A percentile compares a stretch with the other conserved stretches of the same genome.
Conservation (phyloP, 2,113 vertebrate species). For the Melanostigma gelatinosum region DNA sequence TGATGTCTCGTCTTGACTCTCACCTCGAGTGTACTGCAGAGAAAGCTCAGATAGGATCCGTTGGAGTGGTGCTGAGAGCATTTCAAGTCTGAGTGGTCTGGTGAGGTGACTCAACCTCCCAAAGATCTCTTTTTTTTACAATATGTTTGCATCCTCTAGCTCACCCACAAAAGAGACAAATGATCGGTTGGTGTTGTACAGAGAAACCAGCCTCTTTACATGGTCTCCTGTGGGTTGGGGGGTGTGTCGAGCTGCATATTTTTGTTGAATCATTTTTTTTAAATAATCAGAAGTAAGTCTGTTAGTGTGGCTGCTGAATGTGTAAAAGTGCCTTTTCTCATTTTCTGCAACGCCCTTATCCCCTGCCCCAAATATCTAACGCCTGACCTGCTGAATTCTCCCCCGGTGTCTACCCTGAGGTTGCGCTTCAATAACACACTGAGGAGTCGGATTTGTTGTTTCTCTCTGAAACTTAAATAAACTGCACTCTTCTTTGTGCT, state of each 20-base stretch:
- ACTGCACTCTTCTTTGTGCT: constrained; percentile 43
- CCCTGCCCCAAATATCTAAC: background rate
- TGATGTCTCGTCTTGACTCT: background rate
- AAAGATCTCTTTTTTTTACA: background rate
- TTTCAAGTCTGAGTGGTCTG: constrained; percentile 40
- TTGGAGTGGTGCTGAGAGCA: constrained; percentile 65
- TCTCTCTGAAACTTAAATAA: constrained; percentile 64
- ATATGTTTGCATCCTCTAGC: constrained; percentile 12
- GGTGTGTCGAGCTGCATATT: background rate
- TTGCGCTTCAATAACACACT: background rate
- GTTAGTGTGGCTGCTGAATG: constrained; percentile 76
- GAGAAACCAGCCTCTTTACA: constrained; percentile 96
- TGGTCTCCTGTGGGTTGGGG: constrained; percentile 65
- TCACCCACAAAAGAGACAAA: constrained; percentile 39
- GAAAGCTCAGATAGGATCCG: constrained; percentile 78
- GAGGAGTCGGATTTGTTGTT: constrained; percentile 23
- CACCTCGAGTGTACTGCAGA: constrained; percentile 82
- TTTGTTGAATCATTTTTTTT: background rate
- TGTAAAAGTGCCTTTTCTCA: constrained; percentile 87
- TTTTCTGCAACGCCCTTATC: constrained; percentile 30
- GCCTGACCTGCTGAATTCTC: background rate
- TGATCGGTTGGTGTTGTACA: constrained; percentile 94
- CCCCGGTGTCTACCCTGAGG: background rate
- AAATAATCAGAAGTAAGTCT: constrained; percentile 12
- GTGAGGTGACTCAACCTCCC: constrained; percentile 52